phyloP scores from a whole-genome alignment of 2,797 vertebrate species.

The Prionace glauca region DNA sequence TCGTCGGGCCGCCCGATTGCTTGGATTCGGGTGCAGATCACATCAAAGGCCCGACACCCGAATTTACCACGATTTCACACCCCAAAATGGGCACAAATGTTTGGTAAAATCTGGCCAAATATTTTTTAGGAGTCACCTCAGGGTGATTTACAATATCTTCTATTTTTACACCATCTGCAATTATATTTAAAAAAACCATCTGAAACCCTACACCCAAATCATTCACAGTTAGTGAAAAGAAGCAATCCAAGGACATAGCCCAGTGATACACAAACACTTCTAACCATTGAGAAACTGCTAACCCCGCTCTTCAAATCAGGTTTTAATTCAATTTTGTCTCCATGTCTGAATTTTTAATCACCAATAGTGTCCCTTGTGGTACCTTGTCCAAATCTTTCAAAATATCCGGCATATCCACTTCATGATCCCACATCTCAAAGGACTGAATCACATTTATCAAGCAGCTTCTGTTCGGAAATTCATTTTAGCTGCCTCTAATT shows the following conservation, averaged over 20 bases:
- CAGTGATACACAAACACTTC: neutral
- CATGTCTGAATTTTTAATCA: neutral
- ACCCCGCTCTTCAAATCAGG: neutral
- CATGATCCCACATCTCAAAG: neutral
- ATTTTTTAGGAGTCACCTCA: neutral
- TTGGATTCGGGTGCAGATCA: no score
- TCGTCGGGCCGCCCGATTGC: no score
- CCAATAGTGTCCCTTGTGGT: neutral
- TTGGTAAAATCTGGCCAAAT: no score
- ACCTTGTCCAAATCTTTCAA: neutral
- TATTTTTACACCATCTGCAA: neutral
- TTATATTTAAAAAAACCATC: neutral
- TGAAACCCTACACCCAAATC: neutral
- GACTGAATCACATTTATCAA: neutral
- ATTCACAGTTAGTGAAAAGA: neutral
- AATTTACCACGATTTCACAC: no score
- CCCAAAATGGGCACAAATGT: no score
- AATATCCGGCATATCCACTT: neutral
- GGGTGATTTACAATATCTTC: neutral
- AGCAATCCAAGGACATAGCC: neutral
- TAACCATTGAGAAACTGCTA: neutral
- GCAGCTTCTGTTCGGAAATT: neutral
- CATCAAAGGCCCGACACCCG: no score
- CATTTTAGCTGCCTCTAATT: neutral
- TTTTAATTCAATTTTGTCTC: neutral